Evolutionary conservation across 2,888 invertebrate species (phyloP).

Genomic region (Zygothrica quintamaculata): DNA sequence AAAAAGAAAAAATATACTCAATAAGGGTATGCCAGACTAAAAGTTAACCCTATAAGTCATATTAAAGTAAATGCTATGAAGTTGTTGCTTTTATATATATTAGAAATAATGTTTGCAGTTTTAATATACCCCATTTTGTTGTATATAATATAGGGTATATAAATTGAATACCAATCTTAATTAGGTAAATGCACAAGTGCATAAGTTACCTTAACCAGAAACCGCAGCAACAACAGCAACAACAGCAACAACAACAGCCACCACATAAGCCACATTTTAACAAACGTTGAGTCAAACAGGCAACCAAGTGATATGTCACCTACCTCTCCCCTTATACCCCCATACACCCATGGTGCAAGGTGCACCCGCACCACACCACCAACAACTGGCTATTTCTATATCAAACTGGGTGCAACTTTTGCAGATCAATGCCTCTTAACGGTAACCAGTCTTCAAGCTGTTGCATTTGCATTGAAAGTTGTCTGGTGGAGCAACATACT

Average conservation of each 20-base stretch:
- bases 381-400: too few relatives aligned
- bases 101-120: too few relatives aligned
- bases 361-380: neutral
- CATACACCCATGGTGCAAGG: neutral
- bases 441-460: conserved; percentile 41
- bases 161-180: conserved; percentile 43
- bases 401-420: conserved; percentile 13
- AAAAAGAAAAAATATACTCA: conserved; percentile 21
- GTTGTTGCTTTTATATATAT: too few relatives aligned
- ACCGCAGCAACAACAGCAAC: conserved; percentile 19
- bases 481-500: conserved; percentile 30
- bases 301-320: conserved; percentile 42
- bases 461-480: conserved; percentile 76
- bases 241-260: conserved; percentile 4
- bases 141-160: too few relatives aligned
- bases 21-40: too few relatives aligned
- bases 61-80: too few relatives aligned
- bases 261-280: conserved; percentile 61
- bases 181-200: conserved; percentile 71
- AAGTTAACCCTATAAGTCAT: conserved; percentile 2
- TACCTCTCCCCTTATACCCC: neutral
- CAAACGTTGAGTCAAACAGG: conserved; percentile 38
- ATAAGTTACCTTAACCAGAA: conserved; percentile 46
- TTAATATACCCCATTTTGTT: conserved; percentile 13
- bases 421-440: conserved; percentile 40